Evolutionary conservation across 30 jellyfish, hydroid and myxozoan genomes (phyloP).

Genomic region (Morbakka virulenta): DNA sequence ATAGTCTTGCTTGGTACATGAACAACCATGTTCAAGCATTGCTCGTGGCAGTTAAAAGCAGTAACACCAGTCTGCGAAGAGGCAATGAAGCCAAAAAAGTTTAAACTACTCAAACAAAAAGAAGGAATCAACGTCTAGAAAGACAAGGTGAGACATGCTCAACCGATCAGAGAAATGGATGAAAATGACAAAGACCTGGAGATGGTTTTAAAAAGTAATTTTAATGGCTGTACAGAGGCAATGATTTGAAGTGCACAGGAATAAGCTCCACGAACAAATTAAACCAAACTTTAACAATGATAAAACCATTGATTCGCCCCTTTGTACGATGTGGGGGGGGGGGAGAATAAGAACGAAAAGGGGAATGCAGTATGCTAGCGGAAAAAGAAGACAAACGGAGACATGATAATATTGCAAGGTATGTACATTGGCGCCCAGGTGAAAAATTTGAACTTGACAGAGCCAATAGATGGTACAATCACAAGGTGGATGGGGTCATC

Average conservation of each 20-base stretch:
- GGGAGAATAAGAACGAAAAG: not conserved
- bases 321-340: not conserved
- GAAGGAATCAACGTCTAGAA: too few relatives aligned
- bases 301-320: not conserved
- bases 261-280: not conserved
- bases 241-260: not conserved
- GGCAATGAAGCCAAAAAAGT: too few relatives aligned
- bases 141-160: too few relatives aligned
- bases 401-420: not conserved
- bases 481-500: not conserved
- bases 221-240: not conserved
- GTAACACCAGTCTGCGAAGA: too few relatives aligned
- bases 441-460: not conserved
- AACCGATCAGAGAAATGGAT: not conserved
- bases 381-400: not conserved
- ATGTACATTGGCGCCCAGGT: not conserved
- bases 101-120: too few relatives aligned
- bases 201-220: not conserved
- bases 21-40: too few relatives aligned
- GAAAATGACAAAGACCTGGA: not conserved
- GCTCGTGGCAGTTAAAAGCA: too few relatives aligned
- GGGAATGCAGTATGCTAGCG: not conserved
- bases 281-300: too few relatives aligned
- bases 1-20: too few relatives aligned
- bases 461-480: too few relatives aligned